These are phyloP conservation scores for Antedon mediterranea DNA, from an alignment of 53 echinoderm and acorn worm species.

Conservation along the genomic window DNA sequence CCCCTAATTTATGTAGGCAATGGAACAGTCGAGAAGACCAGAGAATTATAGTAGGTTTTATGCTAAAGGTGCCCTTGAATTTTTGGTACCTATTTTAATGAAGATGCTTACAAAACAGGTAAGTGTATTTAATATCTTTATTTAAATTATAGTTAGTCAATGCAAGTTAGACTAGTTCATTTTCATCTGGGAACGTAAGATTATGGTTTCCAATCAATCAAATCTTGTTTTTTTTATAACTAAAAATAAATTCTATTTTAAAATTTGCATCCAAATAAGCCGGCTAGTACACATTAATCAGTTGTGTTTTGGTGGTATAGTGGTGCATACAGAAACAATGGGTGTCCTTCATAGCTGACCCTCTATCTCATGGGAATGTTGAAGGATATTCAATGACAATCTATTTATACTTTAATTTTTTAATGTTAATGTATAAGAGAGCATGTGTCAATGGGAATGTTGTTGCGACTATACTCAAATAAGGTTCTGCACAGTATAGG, in stretches of 20 bases:
- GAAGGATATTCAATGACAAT: not conserved
- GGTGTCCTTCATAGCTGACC: not conserved
- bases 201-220: no score
- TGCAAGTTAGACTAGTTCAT: no score
- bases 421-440: no score
- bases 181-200: no score
- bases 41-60: constrained; percentile 83
- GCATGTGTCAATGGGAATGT: no score
- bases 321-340: not conserved
- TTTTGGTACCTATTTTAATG: constrained; percentile 68
- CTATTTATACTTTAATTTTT: no score
- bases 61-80: constrained; percentile 87
- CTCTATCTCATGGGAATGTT: not conserved
- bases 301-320: not conserved
- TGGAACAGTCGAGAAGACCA: constrained; percentile 51
- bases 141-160: no score
- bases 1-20: constrained; percentile 30
- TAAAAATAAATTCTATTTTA: no score
- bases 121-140: constrained; percentile 2
- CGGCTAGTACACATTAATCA: not conserved
- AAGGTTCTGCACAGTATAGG: no score
- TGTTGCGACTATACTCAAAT: no score
- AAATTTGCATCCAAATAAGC: not conserved
- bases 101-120: constrained; percentile 80
- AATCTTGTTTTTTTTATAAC: no score